Evolutionary conservation across 2,797 vertebrate genomes (phyloP).

Genomic region (Catamblyrhynchus diadema): DNA sequence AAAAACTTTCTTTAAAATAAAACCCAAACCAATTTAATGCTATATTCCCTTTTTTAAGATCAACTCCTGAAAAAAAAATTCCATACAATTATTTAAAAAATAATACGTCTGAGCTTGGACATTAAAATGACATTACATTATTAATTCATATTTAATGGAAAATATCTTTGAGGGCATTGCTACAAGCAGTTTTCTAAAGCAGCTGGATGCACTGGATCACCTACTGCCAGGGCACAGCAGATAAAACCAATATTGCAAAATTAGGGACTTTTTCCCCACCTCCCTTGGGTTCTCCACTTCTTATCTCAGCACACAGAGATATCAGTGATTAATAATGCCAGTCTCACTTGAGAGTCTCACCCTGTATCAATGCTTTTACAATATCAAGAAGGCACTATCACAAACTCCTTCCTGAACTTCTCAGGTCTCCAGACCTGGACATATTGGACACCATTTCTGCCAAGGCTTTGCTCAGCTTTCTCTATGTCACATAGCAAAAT

Average conservation of each 20-base stretch:
- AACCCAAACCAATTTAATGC: accelerated
- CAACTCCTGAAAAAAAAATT: accelerated
- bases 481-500: neutral
- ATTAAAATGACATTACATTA: neutral
- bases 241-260: neutral
- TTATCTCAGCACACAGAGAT: neutral
- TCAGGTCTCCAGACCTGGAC: neutral
- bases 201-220: neutral
- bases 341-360: neutral
- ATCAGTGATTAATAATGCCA: neutral
- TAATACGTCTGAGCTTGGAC: neutral
- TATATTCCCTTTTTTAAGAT: neutral
- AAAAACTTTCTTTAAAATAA: neutral
- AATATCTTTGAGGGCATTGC: neutral
- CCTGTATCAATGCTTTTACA: neutral
- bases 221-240: neutral
- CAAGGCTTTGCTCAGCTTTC: neutral
- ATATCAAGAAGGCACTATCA: neutral
- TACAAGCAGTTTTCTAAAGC: neutral
- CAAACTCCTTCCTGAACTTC: neutral
- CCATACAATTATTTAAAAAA: neutral
- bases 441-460: neutral
- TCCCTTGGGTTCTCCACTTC: neutral
- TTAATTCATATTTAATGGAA: neutral
- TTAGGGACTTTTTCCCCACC: neutral